phyloP scores from a whole-genome alignment of 2,888 invertebrate genomes.

The Scotopteryx bipunctaria region DNA sequence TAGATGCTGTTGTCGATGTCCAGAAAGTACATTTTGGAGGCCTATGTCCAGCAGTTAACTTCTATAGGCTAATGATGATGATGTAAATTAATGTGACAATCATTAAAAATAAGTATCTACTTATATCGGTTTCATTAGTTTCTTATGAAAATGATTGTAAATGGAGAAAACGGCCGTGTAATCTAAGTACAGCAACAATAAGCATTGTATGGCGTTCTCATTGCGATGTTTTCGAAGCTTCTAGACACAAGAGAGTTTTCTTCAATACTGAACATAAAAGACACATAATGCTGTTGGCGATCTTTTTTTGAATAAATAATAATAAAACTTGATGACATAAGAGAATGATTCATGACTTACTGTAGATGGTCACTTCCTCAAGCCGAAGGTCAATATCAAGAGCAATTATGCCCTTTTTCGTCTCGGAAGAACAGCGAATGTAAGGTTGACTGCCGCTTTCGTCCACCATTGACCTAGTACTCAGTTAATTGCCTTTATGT shows the following conservation, averaged over 20 bases:
- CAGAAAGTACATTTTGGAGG: no score
- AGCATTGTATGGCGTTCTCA: slow-evolving; percentile 56
- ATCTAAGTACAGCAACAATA: slow-evolving; percentile 40
- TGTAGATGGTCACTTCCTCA: slow-evolving; percentile 40
- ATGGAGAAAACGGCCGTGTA: slow-evolving; percentile 19
- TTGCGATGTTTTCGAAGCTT: slow-evolving; percentile 51
- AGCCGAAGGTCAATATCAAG: slow-evolving; percentile 38
- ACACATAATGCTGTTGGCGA: no score
- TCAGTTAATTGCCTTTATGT: slow-evolving; percentile 24
- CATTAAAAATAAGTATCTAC: no score
- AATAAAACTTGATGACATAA: neutral
- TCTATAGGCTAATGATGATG: no score
- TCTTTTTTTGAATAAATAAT: no score
- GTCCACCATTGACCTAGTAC: slow-evolving; percentile 37
- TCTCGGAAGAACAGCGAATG: slow-evolving; percentile 17
- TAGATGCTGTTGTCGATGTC: no score
- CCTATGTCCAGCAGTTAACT: no score
- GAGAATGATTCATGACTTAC: slow-evolving; percentile 41
- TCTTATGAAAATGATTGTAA: slow-evolving; percentile 14
- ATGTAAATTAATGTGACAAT: no score
- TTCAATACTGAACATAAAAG: slow-evolving; percentile 27
- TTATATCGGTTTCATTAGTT: neutral
- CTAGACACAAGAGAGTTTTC: slow-evolving; percentile 55
- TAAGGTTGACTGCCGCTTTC: slow-evolving; percentile 36
- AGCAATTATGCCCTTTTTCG: slow-evolving; percentile 33